These are phyloP conservation scores for Xylocopa sonorina DNA, from an alignment of 1,140 invertebrate genomes.

Conservation along the genomic window DNA sequence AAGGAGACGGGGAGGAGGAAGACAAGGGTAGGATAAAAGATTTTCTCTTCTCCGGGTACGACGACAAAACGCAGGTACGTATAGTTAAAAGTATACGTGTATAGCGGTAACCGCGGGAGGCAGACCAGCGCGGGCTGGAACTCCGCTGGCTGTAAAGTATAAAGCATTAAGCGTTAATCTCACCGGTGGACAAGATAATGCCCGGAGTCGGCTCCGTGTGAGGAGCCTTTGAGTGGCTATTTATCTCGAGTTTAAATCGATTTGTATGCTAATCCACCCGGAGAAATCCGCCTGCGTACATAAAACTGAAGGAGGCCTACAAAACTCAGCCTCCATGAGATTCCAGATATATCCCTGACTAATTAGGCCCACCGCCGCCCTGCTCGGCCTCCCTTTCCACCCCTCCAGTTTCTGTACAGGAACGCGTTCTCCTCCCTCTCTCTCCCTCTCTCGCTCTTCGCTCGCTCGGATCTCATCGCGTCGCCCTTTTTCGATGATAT, in stretches of 20 bases:
- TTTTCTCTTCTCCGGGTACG: conserved; percentile 31
- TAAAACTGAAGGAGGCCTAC: conserved; percentile 80
- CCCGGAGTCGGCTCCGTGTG: conserved; percentile 78
- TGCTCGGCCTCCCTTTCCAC: conserved; percentile 26
- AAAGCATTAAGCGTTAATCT: conserved; percentile 81
- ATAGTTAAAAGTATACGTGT: conserved; percentile 17
- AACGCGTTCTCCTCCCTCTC: neutral
- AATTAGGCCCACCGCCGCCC: conserved; percentile 78
- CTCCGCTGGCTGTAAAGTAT: conserved; percentile 75
- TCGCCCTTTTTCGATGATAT: conserved; percentile 53
- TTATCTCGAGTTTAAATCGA: conserved; percentile 83
- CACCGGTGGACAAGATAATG: conserved; percentile 80
- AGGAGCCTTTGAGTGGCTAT: conserved; percentile 80
- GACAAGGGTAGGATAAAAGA: conserved; percentile 40
- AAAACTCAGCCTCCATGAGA: conserved; percentile 79
- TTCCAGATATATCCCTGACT: conserved; percentile 82
- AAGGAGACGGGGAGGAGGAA: neutral
- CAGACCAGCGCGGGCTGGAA: conserved; percentile 43
- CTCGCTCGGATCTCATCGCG: neutral
- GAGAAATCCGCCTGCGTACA: conserved; percentile 79
- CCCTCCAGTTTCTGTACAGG: conserved; percentile 6
- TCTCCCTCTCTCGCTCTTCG: conserved; percentile 33
- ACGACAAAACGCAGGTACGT: conserved; percentile 62
- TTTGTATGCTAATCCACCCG: conserved; percentile 82
- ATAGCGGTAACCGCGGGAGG: conserved; percentile 62